Base-by-base conservation (phyloP, 2,113 vertebrate species). In the Asarcornis scutulata region DNA sequence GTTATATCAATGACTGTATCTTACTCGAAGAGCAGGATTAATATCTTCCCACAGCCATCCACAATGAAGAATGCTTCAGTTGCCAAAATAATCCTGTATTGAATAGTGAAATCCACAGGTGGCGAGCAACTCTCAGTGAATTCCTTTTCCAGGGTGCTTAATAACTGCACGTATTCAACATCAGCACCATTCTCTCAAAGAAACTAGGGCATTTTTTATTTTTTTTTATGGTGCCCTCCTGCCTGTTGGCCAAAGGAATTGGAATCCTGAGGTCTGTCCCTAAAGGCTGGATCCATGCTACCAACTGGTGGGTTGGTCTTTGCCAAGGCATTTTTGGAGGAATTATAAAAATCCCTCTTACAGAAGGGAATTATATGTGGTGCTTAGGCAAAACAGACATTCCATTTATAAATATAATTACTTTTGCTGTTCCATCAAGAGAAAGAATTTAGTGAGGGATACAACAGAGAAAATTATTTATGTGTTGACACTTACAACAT, bases 311-410 rank as follows among this genome's bases (percentile, higher is more conserved):
- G 77, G 75, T 38, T 86, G 91, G 77, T 83, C 42, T 71, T 82
- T 93, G 95, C 97, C 94, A 92, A 93, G 88, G 79, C 78, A 93
- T 96, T 96, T 95, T 96, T 95, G 82, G 82, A 94, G 91, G 94
- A 97, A 95, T 97, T 96, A 93, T 86, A 96, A 96, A 97, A 97
- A 95, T 96, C 90, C 93, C 79, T 95, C 87, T 91, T 94, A 84
- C 36, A 83, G 87, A 91, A 94, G 52, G 80, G 77, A 96, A 96
- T 96, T 97, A 79, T 71, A 89, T 62, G 72, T 13, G 87, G 81
- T 94, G 77, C 81, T 97, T 95, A 94, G 46, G 91, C 80, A 88
- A 96, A 96, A 97, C 91, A 97, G 94, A 77, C 69, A 95, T 91
- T 95, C 92, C 79, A 89, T 95, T 97, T 97, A 97, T 86, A 97